phyloP scores from a whole-genome alignment of 2,797 vertebrate genomes.

The Myripristis jacobus region DNA sequence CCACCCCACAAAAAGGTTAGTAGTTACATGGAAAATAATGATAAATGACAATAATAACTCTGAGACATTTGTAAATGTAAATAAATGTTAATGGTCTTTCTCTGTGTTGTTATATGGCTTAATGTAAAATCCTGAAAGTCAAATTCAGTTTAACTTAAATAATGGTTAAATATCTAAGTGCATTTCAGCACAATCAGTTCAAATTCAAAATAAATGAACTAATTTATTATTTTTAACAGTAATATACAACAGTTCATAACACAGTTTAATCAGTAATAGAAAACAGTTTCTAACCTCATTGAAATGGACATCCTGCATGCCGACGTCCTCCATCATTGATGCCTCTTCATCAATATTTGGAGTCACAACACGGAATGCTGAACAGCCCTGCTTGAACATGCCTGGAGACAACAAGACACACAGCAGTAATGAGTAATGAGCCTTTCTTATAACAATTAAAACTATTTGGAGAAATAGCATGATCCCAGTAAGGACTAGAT shows the following conservation, averaged over 20 bases:
- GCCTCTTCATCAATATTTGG: constrained; percentile 98
- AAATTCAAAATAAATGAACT: no score
- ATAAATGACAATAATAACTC: not conserved
- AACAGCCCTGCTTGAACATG: constrained; percentile 96
- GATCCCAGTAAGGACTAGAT: not conserved
- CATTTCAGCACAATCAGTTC: not conserved
- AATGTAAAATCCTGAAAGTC: no score
- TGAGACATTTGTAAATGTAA: not conserved
- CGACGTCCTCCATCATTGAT: constrained; percentile 99
- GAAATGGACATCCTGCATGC: constrained; percentile 99
- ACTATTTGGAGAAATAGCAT: not conserved
- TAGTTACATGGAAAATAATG: not conserved
- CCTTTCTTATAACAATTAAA: not conserved
- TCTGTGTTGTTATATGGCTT: not conserved
- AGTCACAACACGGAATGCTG: constrained; percentile 93
- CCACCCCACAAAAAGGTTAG: not conserved
- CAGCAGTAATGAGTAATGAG: not conserved
- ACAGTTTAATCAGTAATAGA: no score
- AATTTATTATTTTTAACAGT: no score
- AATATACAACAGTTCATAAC: constrained; percentile 71
- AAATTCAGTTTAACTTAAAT: no score
- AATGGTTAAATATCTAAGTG: not conserved
- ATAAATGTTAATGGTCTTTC: not conserved
- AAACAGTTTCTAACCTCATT: constrained; percentile 87
- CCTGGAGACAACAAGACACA: constrained; percentile 73